Evolutionary conservation across 2,888 invertebrate genomes (phyloP).

Genomic region (Piscicola geometra): DNA sequence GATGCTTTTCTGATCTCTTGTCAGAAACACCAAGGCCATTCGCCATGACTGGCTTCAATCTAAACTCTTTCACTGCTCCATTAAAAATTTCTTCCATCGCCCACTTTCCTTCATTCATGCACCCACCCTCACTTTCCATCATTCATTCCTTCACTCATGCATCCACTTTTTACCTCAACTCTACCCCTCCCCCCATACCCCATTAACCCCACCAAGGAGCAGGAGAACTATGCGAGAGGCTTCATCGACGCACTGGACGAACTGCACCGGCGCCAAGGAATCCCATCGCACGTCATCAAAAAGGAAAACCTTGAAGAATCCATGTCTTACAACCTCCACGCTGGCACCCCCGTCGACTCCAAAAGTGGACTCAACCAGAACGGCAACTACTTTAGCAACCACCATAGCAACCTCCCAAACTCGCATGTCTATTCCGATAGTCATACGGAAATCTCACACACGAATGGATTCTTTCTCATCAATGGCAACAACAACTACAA

Average conservation of each 20-base stretch:
- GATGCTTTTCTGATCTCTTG: too few relatives aligned
- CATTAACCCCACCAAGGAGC: slow-evolving; percentile 64
- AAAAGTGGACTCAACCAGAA: not conserved
- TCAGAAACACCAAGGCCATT: too few relatives aligned
- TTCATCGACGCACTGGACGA: slow-evolving; percentile 75
- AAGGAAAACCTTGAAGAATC: not conserved
- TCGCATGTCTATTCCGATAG: not conserved
- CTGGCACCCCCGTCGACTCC: not conserved
- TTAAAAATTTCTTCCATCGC: not conserved
- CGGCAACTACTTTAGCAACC: not conserved
- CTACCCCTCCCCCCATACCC: not conserved
- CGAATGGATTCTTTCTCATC: slow-evolving; percentile 1
- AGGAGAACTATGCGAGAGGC: slow-evolving; percentile 59
- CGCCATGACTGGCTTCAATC: too few relatives aligned
- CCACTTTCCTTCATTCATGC: too few relatives aligned
- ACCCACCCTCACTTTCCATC: too few relatives aligned
- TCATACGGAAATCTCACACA: not conserved
- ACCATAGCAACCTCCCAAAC: not conserved
- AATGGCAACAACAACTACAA: not conserved
- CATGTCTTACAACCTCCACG: not conserved
- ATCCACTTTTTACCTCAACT: not conserved
- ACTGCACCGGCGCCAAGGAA: slow-evolving; percentile 57
- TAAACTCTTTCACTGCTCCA: too few relatives aligned
- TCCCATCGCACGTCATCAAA: slow-evolving; percentile 14
- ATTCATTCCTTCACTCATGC: not conserved